Evolutionary conservation across 2,797 vertebrate species (phyloP), one percentile per base, ranked within the genome.

Genomic region (Spheniscus humboldti): DNA sequence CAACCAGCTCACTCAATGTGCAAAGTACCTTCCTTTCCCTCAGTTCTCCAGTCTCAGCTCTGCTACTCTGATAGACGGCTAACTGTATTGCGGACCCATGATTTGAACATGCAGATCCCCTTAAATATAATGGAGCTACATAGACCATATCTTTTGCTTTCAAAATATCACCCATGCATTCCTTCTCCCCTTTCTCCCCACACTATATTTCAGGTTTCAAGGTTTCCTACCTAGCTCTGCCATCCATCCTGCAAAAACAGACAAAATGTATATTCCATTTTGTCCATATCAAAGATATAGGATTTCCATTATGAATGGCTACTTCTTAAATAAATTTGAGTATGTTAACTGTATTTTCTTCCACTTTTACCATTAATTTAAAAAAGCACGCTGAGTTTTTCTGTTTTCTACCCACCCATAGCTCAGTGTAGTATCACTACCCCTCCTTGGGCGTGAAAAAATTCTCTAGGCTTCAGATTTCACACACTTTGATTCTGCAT

Each of bases 381-480:
- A 71, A 83, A 74, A 74, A 11, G 15, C 41, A 55, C 17, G 6
- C 33, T 74, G 64, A 86, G 6, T 15, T 84, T 20, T 75, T 25
- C 68, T 60, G 9, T 50, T 83, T 92, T 52, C 57, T 74, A 20
- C 13, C 25, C 37, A 60, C 13, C 8, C 45, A 10, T 1, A 28
- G 6, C 59, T 93, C 10, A 63, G 15, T 28, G 39, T n/a, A 0
- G 0, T 30, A 69, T 37, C 71, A n/a, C 18, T 41, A 57, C 15
- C 41, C 13, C 18, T 53, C 30, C 53, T 8, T 25, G 39, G 52
- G 14, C 71, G 85, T 5, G 19, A 88, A 93, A 74, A 92, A 31
- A n/a, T 55, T 53, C 27, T 47, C 50, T 22, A 62, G 41, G 30
- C 57, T 86, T 77, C 45, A 72, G 28, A 77, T 71, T 74, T 80